Evolutionary conservation across 2,797 vertebrate genomes (phyloP).

Genomic region (Pelobates cultripes): DNA sequence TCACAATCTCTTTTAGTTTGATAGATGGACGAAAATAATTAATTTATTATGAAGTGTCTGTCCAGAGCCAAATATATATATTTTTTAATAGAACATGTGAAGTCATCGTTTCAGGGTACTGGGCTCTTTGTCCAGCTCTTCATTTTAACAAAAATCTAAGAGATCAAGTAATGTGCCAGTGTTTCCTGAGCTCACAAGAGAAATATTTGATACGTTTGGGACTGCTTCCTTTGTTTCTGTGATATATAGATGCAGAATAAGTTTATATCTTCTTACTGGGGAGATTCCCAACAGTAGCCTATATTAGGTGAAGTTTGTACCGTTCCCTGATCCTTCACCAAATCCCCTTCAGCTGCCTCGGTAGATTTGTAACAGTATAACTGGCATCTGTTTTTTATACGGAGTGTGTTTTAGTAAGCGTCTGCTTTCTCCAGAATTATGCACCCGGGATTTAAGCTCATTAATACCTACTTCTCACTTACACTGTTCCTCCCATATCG

Average conservation of each 20-base stretch:
- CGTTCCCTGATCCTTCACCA: constrained; percentile 56
- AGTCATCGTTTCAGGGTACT: background rate
- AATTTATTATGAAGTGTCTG: too few relatives aligned
- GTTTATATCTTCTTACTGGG: background rate
- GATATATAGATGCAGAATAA: background rate
- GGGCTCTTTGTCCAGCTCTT: background rate
- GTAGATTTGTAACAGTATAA: constrained; percentile 62
- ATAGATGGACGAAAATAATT: too few relatives aligned
- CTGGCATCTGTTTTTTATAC: constrained; percentile 69
- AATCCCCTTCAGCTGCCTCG: constrained; percentile 61
- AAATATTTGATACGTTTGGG: background rate
- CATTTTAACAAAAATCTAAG: background rate
- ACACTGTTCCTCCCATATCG: background rate
- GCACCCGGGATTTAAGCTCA: constrained; percentile 43
- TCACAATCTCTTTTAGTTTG: too few relatives aligned
- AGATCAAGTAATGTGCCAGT: background rate
- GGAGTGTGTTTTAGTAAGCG: constrained; percentile 58
- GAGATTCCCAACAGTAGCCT: constrained; percentile 59
- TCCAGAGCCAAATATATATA: too few relatives aligned
- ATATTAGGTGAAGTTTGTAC: constrained; percentile 50
- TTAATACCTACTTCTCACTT: constrained; percentile 1
- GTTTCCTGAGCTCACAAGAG: background rate
- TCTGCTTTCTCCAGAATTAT: constrained; percentile 59
- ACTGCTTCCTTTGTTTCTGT: background rate
- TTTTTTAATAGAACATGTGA: too few relatives aligned